Evolutionary conservation across 2,888 invertebrate species (phyloP), one percentile per base, ranked within the genome.

Genomic region (Apamea sordens): DNA sequence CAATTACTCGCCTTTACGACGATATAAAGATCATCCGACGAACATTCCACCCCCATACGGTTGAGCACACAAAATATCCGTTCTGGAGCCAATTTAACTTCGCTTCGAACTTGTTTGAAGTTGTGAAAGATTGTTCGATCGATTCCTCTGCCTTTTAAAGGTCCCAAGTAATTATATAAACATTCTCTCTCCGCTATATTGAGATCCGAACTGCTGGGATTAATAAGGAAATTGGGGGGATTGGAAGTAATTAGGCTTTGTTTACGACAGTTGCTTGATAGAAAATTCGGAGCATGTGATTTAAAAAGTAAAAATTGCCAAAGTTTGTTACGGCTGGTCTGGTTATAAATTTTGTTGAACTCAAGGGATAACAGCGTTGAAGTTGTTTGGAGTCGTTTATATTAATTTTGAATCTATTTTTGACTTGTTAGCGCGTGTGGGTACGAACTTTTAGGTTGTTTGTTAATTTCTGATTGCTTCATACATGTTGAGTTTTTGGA

Each of bases 51-150:
- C 86, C 87, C 87, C 90, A 88, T 88, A 89, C 90, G 87, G 85
- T 82, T 88, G 89, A 89, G 86, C 88, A 88, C 91, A 89, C 89
- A 88, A 91, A 92, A 92, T 93, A 92, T 92, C 91, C 91, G 89
- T 85, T 89, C 89, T 80, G 72, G 88, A 93, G 90, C 91, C 93
- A 93, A 93, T 93, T 93, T 93, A 93, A 93, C 92, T 93, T 93
- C 82, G 88, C 84, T 84, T 47, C 76, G 86, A 93, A 93, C 89
- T 93, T 93, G 90, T 90, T 89, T 89, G 86, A 91, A 92, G 89
- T 91, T 91, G 71, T 71, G 83, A 89, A 90, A 91, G 91, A 91
- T 91, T 91, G 90, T 90, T 90, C 90, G 90, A 92, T 92, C 91
- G 87, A 82, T 90, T 88, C 76, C 79, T 86, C 83, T 86, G 84